Evolutionary conservation across 2,797 vertebrate genomes (phyloP).

Genomic region (Amphiprion clarkii): DNA sequence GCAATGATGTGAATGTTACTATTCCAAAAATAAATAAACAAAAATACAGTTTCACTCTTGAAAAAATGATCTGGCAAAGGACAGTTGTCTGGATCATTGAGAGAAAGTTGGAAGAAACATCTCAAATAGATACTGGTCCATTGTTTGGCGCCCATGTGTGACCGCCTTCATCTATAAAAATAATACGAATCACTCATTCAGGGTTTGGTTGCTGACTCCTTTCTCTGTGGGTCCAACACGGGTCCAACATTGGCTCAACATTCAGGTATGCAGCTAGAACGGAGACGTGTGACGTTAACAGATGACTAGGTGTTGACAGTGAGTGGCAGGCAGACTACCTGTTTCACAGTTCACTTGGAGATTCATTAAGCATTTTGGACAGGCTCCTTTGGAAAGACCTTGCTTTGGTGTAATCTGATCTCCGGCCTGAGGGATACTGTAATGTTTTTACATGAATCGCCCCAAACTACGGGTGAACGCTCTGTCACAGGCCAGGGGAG

Average conservation of each 20-base stretch:
- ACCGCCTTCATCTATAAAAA: conserved; percentile 41
- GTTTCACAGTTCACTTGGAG: conserved; percentile 80
- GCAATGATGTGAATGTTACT: not conserved
- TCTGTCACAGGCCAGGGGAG: conserved; percentile 55
- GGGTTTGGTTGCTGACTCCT: conserved; percentile 42
- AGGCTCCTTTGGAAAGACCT: conserved; percentile 67
- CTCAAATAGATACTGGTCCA: conserved; percentile 46
- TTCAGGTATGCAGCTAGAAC: conserved; percentile 72
- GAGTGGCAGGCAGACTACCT: conserved; percentile 78
- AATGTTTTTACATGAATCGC: conserved; percentile 79
- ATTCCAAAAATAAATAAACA: not conserved
- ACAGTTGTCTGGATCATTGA: conserved; percentile 7
- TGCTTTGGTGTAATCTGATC: conserved; percentile 67
- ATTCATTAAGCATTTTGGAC: conserved; percentile 82
- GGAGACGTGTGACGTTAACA: conserved; percentile 66
- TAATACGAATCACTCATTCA: conserved; percentile 52
- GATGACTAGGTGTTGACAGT: conserved; percentile 78
- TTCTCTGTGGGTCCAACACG: conserved; percentile 38
- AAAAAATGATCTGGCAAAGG: conserved; percentile 1
- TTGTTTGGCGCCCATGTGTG: conserved; percentile 51
- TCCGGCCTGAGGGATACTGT: conserved; percentile 69
- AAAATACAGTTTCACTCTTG: not conserved
- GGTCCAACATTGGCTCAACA: conserved; percentile 54
- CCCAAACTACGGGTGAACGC: conserved; percentile 58
- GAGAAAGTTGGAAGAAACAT: conserved; percentile 5